A percentile compares a stretch with the other conserved stretches of the same genome.
Conservation (phyloP, 2,888 invertebrate species). For the Phyto melanocephala region DNA sequence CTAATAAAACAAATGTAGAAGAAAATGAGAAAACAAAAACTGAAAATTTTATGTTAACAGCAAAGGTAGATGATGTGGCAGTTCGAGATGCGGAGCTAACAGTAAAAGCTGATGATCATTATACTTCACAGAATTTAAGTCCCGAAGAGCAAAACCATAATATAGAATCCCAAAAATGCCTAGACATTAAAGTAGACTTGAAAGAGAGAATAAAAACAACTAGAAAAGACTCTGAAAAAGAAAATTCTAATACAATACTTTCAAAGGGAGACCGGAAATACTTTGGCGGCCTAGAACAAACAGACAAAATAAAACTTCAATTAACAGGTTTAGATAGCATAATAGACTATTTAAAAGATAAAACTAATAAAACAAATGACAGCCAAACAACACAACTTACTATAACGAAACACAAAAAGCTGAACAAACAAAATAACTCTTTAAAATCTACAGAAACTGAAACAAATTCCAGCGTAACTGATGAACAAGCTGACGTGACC, state of each 20-base stretch:
- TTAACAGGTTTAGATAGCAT: neutral
- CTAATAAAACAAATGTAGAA: neutral
- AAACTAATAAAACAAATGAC: too few species aligned
- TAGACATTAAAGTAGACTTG: neutral
- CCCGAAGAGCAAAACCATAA: too few species aligned
- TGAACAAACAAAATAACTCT: neutral
- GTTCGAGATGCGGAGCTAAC: too few species aligned
- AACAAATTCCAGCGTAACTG: neutral
- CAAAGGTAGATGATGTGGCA: constrained; percentile 13
- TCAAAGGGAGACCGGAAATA: neutral
- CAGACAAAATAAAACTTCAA: neutral
- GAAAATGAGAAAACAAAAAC: neutral
- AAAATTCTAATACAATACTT: neutral
- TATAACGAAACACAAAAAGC: too few species aligned
- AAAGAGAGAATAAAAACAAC: neutral
- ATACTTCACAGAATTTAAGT: too few species aligned
- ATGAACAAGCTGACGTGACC: neutral
- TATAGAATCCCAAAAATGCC: too few species aligned
- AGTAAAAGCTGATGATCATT: too few species aligned
- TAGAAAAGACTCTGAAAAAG: neutral
- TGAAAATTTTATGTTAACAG: constrained; percentile 19
- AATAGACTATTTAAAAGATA: too few species aligned
- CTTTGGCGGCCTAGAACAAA: neutral
- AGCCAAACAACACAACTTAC: too few species aligned
- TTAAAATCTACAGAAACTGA: neutral